Conservation (phyloP, 2,797 vertebrate genomes). For the Diplodus puntazzo region DNA sequence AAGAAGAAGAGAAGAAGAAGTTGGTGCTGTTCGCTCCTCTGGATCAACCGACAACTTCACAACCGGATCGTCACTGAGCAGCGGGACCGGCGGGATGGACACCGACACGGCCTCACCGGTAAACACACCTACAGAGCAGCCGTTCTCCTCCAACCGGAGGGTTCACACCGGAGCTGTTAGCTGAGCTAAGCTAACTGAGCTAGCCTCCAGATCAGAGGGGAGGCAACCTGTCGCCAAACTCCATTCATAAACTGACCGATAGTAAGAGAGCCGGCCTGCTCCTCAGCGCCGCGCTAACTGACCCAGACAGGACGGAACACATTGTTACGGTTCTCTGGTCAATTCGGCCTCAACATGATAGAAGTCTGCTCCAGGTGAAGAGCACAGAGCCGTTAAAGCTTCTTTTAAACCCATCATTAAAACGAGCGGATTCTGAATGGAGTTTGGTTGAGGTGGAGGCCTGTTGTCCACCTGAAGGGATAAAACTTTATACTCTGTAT, state of each 20-base stretch:
- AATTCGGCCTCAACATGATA: neutral
- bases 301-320: accelerated
- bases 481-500: too few species aligned
- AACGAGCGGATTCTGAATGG: too few species aligned
- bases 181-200: conserved; percentile 16
- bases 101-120: conserved; percentile 31
- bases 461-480: too few species aligned
- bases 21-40: neutral
- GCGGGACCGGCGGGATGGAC: conserved; percentile 43
- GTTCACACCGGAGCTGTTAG: neutral
- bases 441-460: too few species aligned
- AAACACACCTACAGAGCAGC: neutral
- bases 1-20: neutral
- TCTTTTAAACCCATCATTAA: too few species aligned
- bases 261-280: accelerated
- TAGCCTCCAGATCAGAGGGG: conserved; percentile 20
- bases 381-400: neutral
- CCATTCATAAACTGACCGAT: neutral
- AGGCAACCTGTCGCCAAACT: conserved; percentile 6
- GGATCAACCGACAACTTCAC: neutral
- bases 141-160: accelerated
- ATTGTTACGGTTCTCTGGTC: accelerated
- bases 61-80: neutral
- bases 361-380: neutral
- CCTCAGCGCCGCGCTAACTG: accelerated